Evolutionary conservation across 1,140 invertebrate genomes (phyloP), one percentile per base, ranked within the genome.

Genomic region (Phymorhynchus buccinoides): DNA sequence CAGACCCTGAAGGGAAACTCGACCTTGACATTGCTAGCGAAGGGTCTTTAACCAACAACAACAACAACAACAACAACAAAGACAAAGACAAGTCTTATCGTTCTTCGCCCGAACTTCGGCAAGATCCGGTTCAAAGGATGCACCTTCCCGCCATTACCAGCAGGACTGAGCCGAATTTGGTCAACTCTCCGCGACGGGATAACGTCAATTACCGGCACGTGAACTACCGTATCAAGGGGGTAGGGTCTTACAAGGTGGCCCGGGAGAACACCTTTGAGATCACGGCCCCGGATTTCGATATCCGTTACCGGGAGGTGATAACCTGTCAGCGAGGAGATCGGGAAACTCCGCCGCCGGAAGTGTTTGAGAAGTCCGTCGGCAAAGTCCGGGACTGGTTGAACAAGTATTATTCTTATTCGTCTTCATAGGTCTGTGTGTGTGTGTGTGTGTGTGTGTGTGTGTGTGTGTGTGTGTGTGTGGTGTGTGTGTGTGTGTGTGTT

Each of bases 261-360:
- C 41, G 87, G 32, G 89, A 90, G 82, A 85, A 73, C 35, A 90
- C 89, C 1, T 90, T 90, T 83, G 87, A 90, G 84, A 89, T 90
- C 66, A 90, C 89, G 16, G 87, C 88, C 2, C 87, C 88, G 6
- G 88, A 89, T 37, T 90, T 87, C 83, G 89, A 90, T 80, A 89
- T 90, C 35, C 85, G 89, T 3, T 90, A 88, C 82, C 89, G 87
- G 66, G 88, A 89, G 41, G 85, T 89, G 9, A 87, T 88, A 16
- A 80, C 87, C 1, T 85, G 85, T 27, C 86, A 89, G 35, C 85
- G 80, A 30, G 73, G 84, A 1, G 86, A 88, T 81, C 42, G 85
- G 6, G 86, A 86, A 22, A 87, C 88, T 0, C 88, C 88, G 0
- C 87, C 89, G 14, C 84, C 88, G 14, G 89, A 90, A 16, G 87